Base-by-base conservation (phyloP, 2,113 vertebrate species). In the Paracanthobrama guichenoti region DNA sequence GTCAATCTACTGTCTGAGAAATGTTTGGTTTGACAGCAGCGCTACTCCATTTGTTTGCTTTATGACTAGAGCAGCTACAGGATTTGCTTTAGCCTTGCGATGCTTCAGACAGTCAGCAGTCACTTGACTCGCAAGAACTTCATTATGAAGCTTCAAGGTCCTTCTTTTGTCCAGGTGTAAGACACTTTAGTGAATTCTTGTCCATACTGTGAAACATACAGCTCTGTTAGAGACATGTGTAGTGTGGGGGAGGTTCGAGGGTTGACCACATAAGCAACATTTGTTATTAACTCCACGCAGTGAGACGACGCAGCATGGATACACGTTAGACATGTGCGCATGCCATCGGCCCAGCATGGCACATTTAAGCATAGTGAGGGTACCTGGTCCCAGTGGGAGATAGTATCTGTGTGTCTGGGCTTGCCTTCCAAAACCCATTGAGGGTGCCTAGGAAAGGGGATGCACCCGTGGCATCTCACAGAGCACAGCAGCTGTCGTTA, bases 331-430 rank as follows among this genome's bases (percentile, higher is more conserved):
- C 60, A 67, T 31, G 39, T 62, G 26, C 9, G 24, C 18, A 18
- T 66, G 55, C 57, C 39, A 31, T 3, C 12, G 55, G 3, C 14
- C 24, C 53, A 80, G 84, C 64, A 6, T 84, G 64, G 46, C 46
- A 39, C 62, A 76, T 69, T 77, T 59, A 71, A 57, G 76, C 18
- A 10, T 42, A 69, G 71, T 28, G 28, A 66, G 71, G 28, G 73
- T 76, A 53, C 44, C 72, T n/a, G 24, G 44, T 48, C 53, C 6
- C 46, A 81, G 26, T 53, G 13, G 18, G 46, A 81, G 48, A 39
- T 42, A 55, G 78, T 69, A 71, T 59, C 67, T 80, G 59, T 80
- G 81, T 64, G 31, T 79, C 28, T 74, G 82, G 60, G 53, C 50
- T 14, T 74, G 44, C 12, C 42, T 84, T 76, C 46, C 55, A 72